Evolutionary conservation across 2,113 vertebrate genomes (phyloP), one percentile per base, ranked within the genome.

Genomic region (Ochotona curzoniae): DNA sequence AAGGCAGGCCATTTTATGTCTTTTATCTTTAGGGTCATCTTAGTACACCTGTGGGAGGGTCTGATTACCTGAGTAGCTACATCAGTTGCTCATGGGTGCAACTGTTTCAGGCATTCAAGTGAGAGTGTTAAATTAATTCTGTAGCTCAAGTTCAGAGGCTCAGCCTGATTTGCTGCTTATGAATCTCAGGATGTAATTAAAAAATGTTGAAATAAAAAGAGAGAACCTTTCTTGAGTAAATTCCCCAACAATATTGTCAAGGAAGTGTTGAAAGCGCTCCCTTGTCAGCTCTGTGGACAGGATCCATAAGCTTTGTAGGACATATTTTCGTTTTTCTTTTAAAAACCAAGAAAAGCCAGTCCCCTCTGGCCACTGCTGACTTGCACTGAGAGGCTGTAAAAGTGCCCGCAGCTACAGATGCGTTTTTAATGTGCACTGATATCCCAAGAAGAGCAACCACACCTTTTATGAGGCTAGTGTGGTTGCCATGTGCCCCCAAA

Each of bases 321-420:
- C 18, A 15, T 38, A 30, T 47, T 91, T 96, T 78, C 30, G 3
- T 25, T 26, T 38, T 89, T 84, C 57, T 87, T 54, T 87, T 82
- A 91, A 89, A 93, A 96, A 35, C 18, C 81, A 93, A 93, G 74
- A 78, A 93, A 95, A 94, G 17, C 32, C 30, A 32, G 69, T 93
- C 57, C 60, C 89, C 69, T 73, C 79, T 94, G 87, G 93, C 23
- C 14, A 35, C 71, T 54, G 5, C 80, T 76, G 81, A 69, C 57
- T 78, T 89, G 32, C 91, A 81, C 92, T 23, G 57, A 93, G 87
- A 82, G 63, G 76, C 82, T 74, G 17, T 94, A 78, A 91, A 92
- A 94, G 61, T 23, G 7, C 9, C 20, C n/a, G 87, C 71, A 73
- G 66, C 49, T 13, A 28, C 32, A 63, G 57, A 89, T 1, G 1